These are phyloP conservation scores for Mohoua ochrocephala DNA, from an alignment of 2,113 vertebrate genomes.

Conservation along the genomic window DNA sequence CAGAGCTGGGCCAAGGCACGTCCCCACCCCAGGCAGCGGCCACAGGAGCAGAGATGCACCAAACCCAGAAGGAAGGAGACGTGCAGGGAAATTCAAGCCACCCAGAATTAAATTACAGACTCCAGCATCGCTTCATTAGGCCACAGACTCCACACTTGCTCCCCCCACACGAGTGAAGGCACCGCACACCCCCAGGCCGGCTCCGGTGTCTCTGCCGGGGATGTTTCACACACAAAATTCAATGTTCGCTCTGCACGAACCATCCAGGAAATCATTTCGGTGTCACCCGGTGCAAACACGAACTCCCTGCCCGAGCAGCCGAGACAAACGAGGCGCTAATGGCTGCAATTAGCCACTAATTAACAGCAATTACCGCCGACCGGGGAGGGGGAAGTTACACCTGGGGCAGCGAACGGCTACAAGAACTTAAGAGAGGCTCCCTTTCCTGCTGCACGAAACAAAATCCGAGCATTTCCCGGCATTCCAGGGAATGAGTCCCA, in stretches of 20 bases:
- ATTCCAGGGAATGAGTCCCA: accelerated
- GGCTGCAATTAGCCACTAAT: neutral
- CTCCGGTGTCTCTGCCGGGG: neutral
- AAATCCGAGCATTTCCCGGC: accelerated
- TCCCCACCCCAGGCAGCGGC: no score
- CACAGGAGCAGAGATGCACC: neutral
- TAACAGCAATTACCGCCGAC: no score
- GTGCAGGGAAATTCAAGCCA: accelerated
- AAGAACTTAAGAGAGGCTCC: accelerated
- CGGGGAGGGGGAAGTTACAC: no score
- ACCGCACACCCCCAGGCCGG: accelerated
- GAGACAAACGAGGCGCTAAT: neutral
- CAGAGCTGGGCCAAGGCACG: neutral
- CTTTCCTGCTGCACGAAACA: no score
- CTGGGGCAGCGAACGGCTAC: neutral
- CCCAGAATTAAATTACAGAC: neutral
- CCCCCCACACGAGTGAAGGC: accelerated
- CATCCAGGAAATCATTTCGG: neutral
- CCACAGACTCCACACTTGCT: accelerated
- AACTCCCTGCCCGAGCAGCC: accelerated
- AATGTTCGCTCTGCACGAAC: accelerated
- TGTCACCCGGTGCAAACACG: neutral
- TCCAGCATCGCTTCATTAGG: accelerated
- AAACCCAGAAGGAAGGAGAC: neutral
- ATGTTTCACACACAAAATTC: neutral